These are phyloP conservation scores for Pelusios castaneus DNA, from an alignment of 2,113 vertebrate genomes.

Conservation along the genomic window DNA sequence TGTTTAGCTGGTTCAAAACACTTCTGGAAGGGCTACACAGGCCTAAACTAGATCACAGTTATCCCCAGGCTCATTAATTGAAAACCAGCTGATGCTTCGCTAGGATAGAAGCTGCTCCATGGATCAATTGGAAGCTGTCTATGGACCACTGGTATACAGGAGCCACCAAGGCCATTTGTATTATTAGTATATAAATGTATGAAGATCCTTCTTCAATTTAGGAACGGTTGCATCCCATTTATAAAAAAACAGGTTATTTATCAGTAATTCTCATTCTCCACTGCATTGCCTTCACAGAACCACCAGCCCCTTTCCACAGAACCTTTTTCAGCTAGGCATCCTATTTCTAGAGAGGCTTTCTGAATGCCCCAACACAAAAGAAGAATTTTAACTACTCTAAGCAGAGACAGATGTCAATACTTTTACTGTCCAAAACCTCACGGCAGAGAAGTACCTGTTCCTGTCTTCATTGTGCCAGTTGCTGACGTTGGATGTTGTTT, in stretches of 20 bases:
- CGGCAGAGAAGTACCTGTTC: background rate
- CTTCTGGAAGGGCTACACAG: background rate
- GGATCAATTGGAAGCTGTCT: too few species aligned
- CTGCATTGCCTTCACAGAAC: background rate
- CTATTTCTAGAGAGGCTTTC: background rate
- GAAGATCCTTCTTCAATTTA: background rate
- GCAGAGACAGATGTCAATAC: background rate
- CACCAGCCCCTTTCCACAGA: background rate
- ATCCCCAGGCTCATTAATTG: rapidly evolving
- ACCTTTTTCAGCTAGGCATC: background rate
- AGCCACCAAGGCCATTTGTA: rapidly evolving
- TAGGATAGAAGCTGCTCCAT: background rate
- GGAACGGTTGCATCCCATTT: background rate
- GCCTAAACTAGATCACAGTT: background rate
- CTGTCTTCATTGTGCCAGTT: background rate
- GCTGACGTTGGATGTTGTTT: background rate
- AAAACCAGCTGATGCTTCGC: background rate
- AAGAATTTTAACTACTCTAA: background rate
- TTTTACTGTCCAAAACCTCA: rapidly evolving
- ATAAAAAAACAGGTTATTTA: background rate
- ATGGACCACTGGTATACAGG: too few species aligned
- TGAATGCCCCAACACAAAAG: background rate
- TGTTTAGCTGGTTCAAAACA: background rate
- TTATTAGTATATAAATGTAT: background rate
- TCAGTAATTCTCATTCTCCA: background rate